A percentile compares a stretch with the other conserved stretches of the same genome.
phyloP scores from a whole-genome alignment of 1,140 invertebrate species.

The Coptotermes formosanus region DNA sequence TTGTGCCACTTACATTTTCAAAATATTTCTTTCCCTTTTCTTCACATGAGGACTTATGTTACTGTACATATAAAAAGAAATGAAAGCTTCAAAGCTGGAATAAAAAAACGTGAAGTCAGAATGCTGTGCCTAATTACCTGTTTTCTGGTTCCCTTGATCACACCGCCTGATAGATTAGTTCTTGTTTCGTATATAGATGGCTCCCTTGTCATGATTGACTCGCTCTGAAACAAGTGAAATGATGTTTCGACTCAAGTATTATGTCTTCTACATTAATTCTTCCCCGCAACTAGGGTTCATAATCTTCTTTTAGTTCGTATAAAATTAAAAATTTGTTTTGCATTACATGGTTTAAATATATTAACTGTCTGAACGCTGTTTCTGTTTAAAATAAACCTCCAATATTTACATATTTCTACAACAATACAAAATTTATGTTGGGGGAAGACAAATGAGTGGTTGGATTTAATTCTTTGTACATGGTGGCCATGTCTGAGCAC shows the following conservation, averaged over 20 bases:
- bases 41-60: background rate
- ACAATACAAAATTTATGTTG: too few species aligned
- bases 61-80: background rate
- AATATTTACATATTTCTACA: too few species aligned
- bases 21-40: background rate
- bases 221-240: slow-evolving; percentile 9
- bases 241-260: background rate
- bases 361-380: too few species aligned
- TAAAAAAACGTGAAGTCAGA: background rate
- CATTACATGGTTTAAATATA: too few species aligned
- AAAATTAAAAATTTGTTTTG: too few species aligned
- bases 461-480: too few species aligned
- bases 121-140: background rate
- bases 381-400: too few species aligned
- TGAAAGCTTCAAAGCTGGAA: background rate
- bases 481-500: too few species aligned
- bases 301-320: too few species aligned
- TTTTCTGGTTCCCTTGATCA: background rate
- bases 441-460: too few species aligned
- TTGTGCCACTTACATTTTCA: background rate
- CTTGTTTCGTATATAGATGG: background rate
- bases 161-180: slow-evolving; percentile 17
- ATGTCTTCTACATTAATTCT: background rate
- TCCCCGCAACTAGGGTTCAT: too few species aligned
- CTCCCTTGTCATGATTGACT: background rate